These are phyloP conservation scores for Andrena trimmerana DNA, from an alignment of 2,888 invertebrate species.

Conservation along the genomic window DNA sequence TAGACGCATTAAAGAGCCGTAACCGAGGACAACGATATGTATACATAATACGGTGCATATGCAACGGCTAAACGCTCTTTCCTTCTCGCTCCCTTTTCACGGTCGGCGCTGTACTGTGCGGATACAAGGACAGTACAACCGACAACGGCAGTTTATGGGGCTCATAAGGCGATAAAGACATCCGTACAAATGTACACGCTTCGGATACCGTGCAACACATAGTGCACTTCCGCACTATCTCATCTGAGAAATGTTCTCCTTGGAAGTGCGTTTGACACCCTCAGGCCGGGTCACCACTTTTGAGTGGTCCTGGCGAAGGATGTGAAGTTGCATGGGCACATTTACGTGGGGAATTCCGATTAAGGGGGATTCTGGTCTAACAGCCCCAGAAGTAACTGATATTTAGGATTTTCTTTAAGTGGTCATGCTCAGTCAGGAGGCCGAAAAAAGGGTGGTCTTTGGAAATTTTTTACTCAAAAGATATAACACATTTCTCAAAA, in stretches of 20 bases:
- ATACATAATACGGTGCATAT: constrained; percentile 77
- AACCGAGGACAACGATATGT: constrained; percentile 64
- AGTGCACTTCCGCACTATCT: constrained; percentile 69
- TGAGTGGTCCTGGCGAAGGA: neutral
- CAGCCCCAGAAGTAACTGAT: too few species aligned
- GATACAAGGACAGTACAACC: constrained; percentile 65
- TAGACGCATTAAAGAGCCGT: constrained; percentile 37
- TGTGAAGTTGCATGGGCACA: neutral
- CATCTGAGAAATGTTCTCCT: constrained; percentile 62
- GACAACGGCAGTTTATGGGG: constrained; percentile 77
- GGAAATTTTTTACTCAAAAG: too few species aligned
- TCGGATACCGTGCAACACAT: constrained; percentile 54
- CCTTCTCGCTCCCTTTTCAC: constrained; percentile 35
- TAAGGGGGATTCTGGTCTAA: too few species aligned
- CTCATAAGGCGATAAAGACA: constrained; percentile 81
- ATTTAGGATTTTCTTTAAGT: too few species aligned
- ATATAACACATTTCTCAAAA: too few species aligned
- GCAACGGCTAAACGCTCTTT: constrained; percentile 70
- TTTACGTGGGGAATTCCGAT: neutral
- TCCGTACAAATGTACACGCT: constrained; percentile 75
- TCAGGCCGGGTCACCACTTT: neutral
- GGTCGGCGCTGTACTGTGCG: constrained; percentile 16
- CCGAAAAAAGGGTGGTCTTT: too few species aligned
- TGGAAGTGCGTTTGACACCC: constrained; percentile 14
- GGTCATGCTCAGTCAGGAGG: too few species aligned